Percentiles rank a stretch among this genome's conserved stretches.
phyloP scores from a whole-genome alignment of 2,113 vertebrate species.

The Panthera uncia region DNA sequence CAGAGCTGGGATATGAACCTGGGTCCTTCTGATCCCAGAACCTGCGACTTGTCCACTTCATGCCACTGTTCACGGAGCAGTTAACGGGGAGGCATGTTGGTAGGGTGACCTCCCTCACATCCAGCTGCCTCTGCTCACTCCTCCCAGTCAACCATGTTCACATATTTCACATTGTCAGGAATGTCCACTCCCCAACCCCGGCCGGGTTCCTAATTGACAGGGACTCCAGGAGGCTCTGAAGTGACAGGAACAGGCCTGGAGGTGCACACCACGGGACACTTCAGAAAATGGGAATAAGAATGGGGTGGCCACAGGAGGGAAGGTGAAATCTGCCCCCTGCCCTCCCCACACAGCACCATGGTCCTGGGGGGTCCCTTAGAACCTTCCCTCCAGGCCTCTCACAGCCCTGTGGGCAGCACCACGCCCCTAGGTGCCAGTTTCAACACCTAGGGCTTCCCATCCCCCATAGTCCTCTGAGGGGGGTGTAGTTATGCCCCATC shows the following conservation, averaged over 20 bases:
- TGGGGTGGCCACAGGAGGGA: neutral
- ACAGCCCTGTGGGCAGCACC: rapidly evolving
- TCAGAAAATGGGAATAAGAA: neutral
- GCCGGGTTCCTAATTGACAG: neutral
- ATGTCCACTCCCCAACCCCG: neutral
- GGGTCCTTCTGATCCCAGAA: neutral
- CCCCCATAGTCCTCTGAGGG: neutral
- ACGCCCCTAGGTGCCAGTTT: neutral
- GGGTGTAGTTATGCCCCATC: no score
- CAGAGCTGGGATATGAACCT: neutral
- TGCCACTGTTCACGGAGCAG: neutral
- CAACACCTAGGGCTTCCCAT: rapidly evolving
- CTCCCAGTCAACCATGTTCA: neutral
- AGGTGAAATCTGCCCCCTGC: neutral
- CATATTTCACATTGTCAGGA: neutral
- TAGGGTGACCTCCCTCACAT: neutral
- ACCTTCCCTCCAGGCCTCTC: neutral
- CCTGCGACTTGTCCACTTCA: neutral
- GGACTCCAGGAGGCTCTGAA: neutral
- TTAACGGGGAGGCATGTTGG: neutral
- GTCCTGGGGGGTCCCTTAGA: neutral
- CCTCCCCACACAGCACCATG: neutral
- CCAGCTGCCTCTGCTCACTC: neutral
- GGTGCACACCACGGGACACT: no score
- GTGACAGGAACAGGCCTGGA: neutral